phyloP scores from a whole-genome alignment of 1,140 invertebrate genomes.

The Epicauta chinensis region DNA sequence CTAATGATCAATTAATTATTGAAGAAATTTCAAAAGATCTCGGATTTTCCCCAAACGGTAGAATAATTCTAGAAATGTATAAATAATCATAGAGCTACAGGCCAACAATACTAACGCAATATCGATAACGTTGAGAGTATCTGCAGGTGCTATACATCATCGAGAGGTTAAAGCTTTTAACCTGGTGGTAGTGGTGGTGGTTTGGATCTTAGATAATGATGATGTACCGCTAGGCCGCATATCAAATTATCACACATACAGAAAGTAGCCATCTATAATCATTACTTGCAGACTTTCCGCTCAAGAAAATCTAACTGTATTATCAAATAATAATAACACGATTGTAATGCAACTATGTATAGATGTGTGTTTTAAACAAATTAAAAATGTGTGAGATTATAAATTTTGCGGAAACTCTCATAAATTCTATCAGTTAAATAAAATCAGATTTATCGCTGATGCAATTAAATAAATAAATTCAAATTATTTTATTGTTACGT shows the following conservation, averaged over 20 bases:
- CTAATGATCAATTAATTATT: constrained; percentile 14
- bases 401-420: too few relatives aligned
- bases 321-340: too few relatives aligned
- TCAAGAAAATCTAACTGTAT: too few relatives aligned
- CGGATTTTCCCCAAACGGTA: too few relatives aligned
- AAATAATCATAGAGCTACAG: not conserved
- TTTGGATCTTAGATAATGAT: constrained; percentile 31
- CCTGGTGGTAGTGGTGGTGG: too few relatives aligned
- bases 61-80: too few relatives aligned
- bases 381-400: too few relatives aligned
- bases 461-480: not conserved
- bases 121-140: constrained; percentile 12
- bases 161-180: constrained; percentile 33
- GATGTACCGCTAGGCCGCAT: constrained; percentile 26
- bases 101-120: constrained; percentile 15
- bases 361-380: too few relatives aligned
- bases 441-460: not conserved
- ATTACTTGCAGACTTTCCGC: constrained; percentile 8
- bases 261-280: constrained; percentile 31
- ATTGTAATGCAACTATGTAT: too few relatives aligned
- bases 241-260: constrained; percentile 30
- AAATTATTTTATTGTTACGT: constrained; percentile 3
- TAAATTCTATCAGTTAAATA: not conserved
- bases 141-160: constrained; percentile 26
- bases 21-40: constrained; percentile 1